Percentiles rank a stretch among this genome's conserved stretches.
These are phyloP conservation scores for Acipenser transmontanus DNA, from an alignment of 2,797 vertebrate genomes.

Conservation along the genomic window DNA sequence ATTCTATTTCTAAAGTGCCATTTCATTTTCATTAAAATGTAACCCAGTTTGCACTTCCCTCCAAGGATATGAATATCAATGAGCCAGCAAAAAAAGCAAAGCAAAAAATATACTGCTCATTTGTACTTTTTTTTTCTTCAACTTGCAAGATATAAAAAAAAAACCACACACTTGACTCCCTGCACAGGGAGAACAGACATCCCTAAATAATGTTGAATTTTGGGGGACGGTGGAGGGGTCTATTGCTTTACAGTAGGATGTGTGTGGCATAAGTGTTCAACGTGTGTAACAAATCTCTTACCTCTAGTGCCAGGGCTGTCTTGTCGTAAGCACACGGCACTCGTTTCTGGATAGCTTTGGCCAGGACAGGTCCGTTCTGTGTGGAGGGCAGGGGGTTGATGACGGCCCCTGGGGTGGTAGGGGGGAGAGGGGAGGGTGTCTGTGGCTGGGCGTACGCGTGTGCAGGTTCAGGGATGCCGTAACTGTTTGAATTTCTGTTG, in stretches of 20 bases:
- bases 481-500: conserved; percentile 94
- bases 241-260: no score
- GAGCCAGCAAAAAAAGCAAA: no score
- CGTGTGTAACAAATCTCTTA: conserved; percentile 39
- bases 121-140: no score
- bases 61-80: conserved; percentile 6
- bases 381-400: conserved; percentile 79
- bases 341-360: conserved; percentile 94
- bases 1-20: background rate
- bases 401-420: conserved; percentile 73
- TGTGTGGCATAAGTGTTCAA: no score
- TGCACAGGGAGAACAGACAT: no score
- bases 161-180: no score
- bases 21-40: conserved; percentile 13
- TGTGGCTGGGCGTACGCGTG: conserved; percentile 96
- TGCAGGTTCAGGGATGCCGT: conserved; percentile 91
- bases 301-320: conserved; percentile 92
- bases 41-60: conserved; percentile 11
- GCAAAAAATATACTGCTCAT: no score
- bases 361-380: conserved; percentile 94
- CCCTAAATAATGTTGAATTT: no score
- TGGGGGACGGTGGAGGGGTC: no score
- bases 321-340: conserved; percentile 98
- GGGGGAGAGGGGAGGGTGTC: conserved; percentile 77
- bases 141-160: no score